A percentile compares a stretch with the other conserved stretches of the same genome.
phyloP scores from a whole-genome alignment of 2,797 vertebrate genomes.

The Odontamblyopus rebecca region DNA sequence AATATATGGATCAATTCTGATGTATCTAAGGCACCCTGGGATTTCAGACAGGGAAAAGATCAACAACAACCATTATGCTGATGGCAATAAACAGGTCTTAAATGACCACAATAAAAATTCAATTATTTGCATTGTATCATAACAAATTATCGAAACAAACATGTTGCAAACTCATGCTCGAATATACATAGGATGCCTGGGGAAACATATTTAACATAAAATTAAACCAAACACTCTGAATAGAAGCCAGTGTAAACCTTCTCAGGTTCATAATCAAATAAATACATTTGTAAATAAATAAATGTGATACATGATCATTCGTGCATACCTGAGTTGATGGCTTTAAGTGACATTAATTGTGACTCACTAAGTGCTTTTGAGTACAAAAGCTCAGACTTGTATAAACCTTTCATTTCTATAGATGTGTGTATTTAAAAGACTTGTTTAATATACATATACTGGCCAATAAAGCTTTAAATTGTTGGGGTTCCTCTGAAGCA shows the following conservation, averaged over 20 bases:
- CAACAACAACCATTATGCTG: slow-evolving; percentile 30
- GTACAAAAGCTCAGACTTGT: neutral
- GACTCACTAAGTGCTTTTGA: neutral
- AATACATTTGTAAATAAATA: slow-evolving; percentile 45
- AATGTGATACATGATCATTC: slow-evolving; percentile 5
- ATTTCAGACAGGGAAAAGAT: slow-evolving; percentile 81
- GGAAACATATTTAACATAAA: slow-evolving; percentile 16
- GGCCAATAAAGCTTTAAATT: slow-evolving; percentile 13
- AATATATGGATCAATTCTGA: slow-evolving; percentile 87
- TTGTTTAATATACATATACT: slow-evolving; percentile 8
- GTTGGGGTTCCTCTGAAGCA: slow-evolving; percentile 52
- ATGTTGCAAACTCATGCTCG: slow-evolving; percentile 28
- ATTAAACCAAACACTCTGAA: slow-evolving; percentile 9
- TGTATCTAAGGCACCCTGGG: slow-evolving; percentile 93
- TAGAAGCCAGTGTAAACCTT: neutral
- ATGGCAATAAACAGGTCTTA: slow-evolving; percentile 8
- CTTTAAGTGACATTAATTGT: slow-evolving; percentile 22
- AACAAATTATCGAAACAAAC: slow-evolving; percentile 8
- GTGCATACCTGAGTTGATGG: slow-evolving; percentile 28
- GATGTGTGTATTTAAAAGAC: neutral
- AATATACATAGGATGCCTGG: slow-evolving; percentile 3
- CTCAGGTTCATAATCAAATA: slow-evolving; percentile 28
- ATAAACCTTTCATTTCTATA: neutral
- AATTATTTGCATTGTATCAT: neutral
- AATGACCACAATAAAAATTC: neutral